Base-by-base conservation (phyloP, 2,113 vertebrate genomes). In the Halcyon senegalensis region DNA sequence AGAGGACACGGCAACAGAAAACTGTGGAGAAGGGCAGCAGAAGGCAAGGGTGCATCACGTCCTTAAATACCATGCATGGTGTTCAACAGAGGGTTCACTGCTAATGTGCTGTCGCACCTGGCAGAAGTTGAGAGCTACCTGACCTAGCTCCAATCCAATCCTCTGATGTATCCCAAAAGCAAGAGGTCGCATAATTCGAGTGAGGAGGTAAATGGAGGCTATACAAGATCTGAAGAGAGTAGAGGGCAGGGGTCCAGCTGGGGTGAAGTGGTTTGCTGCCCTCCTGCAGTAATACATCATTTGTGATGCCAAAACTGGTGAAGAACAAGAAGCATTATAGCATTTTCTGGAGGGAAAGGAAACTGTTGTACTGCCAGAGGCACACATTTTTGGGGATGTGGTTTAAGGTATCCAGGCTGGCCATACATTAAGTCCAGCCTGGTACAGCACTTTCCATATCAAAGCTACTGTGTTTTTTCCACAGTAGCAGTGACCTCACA, bases 381-480 rank as follows among this genome's bases (percentile, higher is more conserved):
- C n/a, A 53, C 84, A 69, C 19, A 27, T 43, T 90, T 75, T 60
- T 67, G 43, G 51, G 41, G 20, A 41, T 16, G 9, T 18, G 28
- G 59, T 56, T 87, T 79, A 58, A 92, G 28, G 20, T 53, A 51
- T 28, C 23, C 59, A 50, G 56, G 62, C 55, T 69, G 74, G 37
- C 46, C 14, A 16, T 74, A 48, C 31, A 37, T 75, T 67, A 51
- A 72, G 31, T 85, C 37, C 79, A 39, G 46, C 31, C 76, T 88
- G 43, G 41, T 66, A 58, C 31, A 72, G 13, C 33, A 19, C 41
- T 75, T 88, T 69, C 72, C 50, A 10, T 58, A 68, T 74, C 53
- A 89, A 79, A 80, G n/a, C 48, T 83, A n/a, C 63, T 72, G 27
- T 87, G 43, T 41, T 96, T 96, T 91, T 85, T 68, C 73, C 63